A percentile compares a stretch with the other conserved stretches of the same genome.
phyloP scores from a whole-genome alignment of 2,888 invertebrate species.

The Emmelina monodactyla region DNA sequence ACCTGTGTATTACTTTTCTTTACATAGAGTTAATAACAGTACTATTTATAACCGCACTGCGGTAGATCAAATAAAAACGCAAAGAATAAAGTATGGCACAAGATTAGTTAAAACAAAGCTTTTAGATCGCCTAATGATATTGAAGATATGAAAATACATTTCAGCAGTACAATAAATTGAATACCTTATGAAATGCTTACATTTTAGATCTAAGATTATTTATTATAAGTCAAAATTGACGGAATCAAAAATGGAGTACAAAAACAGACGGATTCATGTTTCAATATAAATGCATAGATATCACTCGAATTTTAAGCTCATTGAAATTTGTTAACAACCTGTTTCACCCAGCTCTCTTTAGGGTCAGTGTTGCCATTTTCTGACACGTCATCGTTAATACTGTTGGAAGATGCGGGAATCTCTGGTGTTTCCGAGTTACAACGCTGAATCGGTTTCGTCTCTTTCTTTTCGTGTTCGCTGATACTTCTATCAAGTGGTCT shows the following conservation, averaged over 20 bases:
- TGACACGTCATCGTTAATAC: constrained; percentile 21
- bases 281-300: constrained; percentile 40
- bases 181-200: too few relatives aligned
- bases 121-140: too few relatives aligned
- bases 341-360: constrained; percentile 75
- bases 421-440: constrained; percentile 23
- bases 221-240: not conserved
- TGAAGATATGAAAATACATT: not conserved
- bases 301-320: constrained; percentile 33
- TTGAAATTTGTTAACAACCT: constrained; percentile 78
- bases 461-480: constrained; percentile 28
- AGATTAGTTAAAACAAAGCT: too few relatives aligned
- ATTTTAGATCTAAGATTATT: too few relatives aligned
- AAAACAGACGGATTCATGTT: constrained; percentile 37
- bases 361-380: constrained; percentile 28
- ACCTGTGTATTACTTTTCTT: too few relatives aligned
- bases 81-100: too few relatives aligned
- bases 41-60: too few relatives aligned
- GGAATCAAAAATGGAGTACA: constrained; percentile 29
- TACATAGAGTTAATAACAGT: too few relatives aligned
- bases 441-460: constrained; percentile 22
- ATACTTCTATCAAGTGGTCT: constrained; percentile 40
- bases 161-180: too few relatives aligned
- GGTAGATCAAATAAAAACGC: too few relatives aligned
- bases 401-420: constrained; percentile 27